These are phyloP conservation scores for Trachelipus rathkii DNA, from an alignment of 1,140 invertebrate species.

Conservation along the genomic window DNA sequence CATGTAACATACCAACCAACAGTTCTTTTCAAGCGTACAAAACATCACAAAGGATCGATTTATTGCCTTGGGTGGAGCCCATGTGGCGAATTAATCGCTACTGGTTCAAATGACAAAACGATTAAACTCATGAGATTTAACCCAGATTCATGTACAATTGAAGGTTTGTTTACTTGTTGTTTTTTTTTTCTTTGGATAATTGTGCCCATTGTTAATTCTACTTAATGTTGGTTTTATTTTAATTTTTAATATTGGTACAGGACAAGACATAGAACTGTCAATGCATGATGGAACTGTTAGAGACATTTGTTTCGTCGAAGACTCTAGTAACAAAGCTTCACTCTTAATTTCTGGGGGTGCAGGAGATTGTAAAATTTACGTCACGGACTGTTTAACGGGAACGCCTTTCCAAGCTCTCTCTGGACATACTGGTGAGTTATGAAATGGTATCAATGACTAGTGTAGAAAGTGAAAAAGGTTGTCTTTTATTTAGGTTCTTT, in stretches of 20 bases:
- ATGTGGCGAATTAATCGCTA: slow-evolving; percentile 90
- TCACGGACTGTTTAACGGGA: slow-evolving; percentile 92
- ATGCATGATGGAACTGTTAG: slow-evolving; percentile 98
- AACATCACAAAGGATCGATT: slow-evolving; percentile 97
- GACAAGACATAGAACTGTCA: slow-evolving; percentile 78
- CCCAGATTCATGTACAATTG: slow-evolving; percentile 76
- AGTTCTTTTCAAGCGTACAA: slow-evolving; percentile 86
- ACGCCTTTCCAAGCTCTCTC: slow-evolving; percentile 86
- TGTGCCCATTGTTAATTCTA: too few relatives aligned
- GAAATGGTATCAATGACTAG: slow-evolving; percentile 7
- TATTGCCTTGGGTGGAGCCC: slow-evolving; percentile 96
- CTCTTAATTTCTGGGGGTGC: slow-evolving; percentile 94
- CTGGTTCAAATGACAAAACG: slow-evolving; percentile 98
- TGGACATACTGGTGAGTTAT: slow-evolving; percentile 77
- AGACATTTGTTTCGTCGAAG: slow-evolving; percentile 95
- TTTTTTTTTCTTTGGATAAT: not conserved
- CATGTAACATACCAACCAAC: slow-evolving; percentile 78
- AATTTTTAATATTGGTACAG: slow-evolving; percentile 52
- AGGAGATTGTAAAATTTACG: slow-evolving; percentile 96
- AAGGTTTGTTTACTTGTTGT: slow-evolving; percentile 58
- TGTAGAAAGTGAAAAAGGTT: too few relatives aligned
- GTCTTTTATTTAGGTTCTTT: too few relatives aligned
- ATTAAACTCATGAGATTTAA: slow-evolving; percentile 94
- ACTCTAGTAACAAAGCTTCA: slow-evolving; percentile 75
- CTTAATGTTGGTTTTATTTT: too few relatives aligned